Evolutionary conservation across 2,888 invertebrate species (phyloP).

Genomic region (Timandra comae): DNA sequence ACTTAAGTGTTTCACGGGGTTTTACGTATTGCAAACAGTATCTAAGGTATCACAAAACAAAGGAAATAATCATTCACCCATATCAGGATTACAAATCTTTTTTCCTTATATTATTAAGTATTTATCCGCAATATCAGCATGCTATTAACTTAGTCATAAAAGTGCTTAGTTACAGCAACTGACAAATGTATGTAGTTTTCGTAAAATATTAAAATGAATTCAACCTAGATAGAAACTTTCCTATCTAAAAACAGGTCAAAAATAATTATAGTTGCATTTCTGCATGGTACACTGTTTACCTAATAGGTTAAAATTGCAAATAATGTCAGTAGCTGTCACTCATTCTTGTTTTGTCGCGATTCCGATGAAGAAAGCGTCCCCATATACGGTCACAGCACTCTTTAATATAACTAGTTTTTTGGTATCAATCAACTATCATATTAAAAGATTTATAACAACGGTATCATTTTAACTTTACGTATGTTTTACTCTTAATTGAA

Average conservation of each 20-base stretch:
- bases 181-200: too few species aligned
- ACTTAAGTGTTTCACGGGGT: too few species aligned
- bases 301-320: slow-evolving; percentile 44
- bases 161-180: too few species aligned
- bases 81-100: too few species aligned
- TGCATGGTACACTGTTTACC: slow-evolving; percentile 38
- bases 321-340: slow-evolving; percentile 53
- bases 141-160: too few species aligned
- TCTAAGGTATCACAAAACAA: too few species aligned
- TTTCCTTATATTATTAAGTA: too few species aligned
- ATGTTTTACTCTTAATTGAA: not conserved
- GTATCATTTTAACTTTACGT: slow-evolving; percentile 15
- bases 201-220: too few species aligned
- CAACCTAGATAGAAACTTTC: slow-evolving; percentile 18
- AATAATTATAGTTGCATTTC: slow-evolving; percentile 38
- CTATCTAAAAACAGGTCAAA: slow-evolving; percentile 22
- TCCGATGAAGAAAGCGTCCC: slow-evolving; percentile 51
- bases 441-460: slow-evolving; percentile 19
- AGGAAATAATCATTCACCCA: too few species aligned
- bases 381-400: slow-evolving; percentile 38
- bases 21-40: too few species aligned
- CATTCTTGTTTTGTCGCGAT: slow-evolving; percentile 54
- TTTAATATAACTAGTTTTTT: slow-evolving; percentile 32
- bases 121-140: too few species aligned
- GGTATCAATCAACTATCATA: slow-evolving; percentile 16